Base-by-base conservation (phyloP, 2,797 vertebrate species). In the Esox masquinongy region DNA sequence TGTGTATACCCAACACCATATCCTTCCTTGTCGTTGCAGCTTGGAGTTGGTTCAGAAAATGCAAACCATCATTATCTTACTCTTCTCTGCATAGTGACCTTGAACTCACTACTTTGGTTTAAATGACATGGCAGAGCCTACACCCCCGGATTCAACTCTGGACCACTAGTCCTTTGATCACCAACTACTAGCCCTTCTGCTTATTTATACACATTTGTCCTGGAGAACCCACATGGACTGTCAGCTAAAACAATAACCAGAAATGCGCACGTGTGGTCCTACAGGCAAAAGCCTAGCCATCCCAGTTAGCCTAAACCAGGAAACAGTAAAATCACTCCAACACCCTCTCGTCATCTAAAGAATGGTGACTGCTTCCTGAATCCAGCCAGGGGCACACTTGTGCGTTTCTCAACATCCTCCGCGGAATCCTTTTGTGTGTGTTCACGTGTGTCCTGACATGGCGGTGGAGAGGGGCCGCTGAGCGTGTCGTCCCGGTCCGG, bases 331-430 rank as follows among this genome's bases (percentile, higher is more conserved):
- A 34, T 11, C 17, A 12, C 26, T 22, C 63, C 14, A 34, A 66
- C 7, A 24, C 6, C 74, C 47, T 49, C 12, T 34, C 19, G 17
- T 85, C 81, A 43, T 79, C 74, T 47, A 19, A 78, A 74, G 59
- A 77, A 90, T 77, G 85, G 90, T 87, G 84, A 16, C 63, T 36
- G 79, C 70, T 84, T 79, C 77, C 87, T 92, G 89, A 92, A 82
- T 89, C 75, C 73, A 80, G 73, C 24, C 63, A 72, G 74, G 76
- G 63, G 84, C 72, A 74, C 70, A 51, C 76, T 63, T 81, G 72
- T 31, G 66, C 77, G 79, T 83, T 83, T 71, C 31, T 70, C 75
- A 84, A 83, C 70, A 29, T 67, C 74, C 77, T 85, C 80, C 79
- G 78, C 69, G 70, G 77, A 81, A 79, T 74, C 77, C 82, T 79